Evolutionary conservation across 2,888 invertebrate species (phyloP).

Genomic region (Coremacera marginata): DNA sequence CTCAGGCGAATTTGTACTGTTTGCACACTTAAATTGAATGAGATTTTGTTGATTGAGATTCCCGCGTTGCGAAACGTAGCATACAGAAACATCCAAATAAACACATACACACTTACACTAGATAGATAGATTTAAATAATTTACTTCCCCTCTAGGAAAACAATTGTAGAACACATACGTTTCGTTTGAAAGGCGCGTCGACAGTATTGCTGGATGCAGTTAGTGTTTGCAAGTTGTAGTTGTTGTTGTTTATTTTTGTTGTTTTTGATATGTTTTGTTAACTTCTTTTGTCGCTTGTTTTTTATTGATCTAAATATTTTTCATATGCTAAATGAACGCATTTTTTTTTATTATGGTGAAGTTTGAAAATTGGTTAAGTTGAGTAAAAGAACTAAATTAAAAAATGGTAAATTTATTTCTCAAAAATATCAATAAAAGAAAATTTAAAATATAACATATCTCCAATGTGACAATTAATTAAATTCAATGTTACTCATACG

Average conservation of each 20-base stretch:
- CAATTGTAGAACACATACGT: neutral
- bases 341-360: too few relatives aligned
- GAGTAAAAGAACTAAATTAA: too few relatives aligned
- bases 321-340: too few relatives aligned
- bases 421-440: too few relatives aligned
- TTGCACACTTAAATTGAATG: conserved; percentile 37
- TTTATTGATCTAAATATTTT: neutral
- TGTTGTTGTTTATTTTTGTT: neutral
- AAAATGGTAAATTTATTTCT: too few relatives aligned
- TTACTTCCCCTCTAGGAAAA: neutral
- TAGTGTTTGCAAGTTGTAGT: too few relatives aligned
- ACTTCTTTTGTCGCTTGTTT: neutral
- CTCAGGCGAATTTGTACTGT: conserved; percentile 22
- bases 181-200: neutral
- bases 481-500: too few relatives aligned
- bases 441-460: too few relatives aligned
- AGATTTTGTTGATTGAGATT: conserved; percentile 29
- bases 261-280: neutral
- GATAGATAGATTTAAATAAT: neutral
- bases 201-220: too few relatives aligned
- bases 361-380: too few relatives aligned
- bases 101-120: neutral
- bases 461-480: too few relatives aligned
- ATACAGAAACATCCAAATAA: neutral
- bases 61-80: neutral